A percentile compares a stretch with the other conserved stretches of the same genome.
These are phyloP conservation scores for Pinna nobilis DNA, from an alignment of 1,140 invertebrate genomes.

Conservation along the genomic window DNA sequence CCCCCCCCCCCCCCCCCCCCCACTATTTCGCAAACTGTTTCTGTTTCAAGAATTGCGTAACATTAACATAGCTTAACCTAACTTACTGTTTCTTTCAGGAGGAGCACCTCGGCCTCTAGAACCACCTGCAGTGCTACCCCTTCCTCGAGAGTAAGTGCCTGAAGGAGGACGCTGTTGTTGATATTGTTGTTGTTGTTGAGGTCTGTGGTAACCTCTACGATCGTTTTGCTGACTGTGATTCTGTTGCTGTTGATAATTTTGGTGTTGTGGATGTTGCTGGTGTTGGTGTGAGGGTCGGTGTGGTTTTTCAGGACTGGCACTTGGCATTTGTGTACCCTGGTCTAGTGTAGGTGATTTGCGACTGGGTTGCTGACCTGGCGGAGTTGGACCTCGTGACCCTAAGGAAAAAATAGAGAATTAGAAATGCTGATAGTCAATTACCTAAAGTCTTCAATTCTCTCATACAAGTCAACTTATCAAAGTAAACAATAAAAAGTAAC, in stretches of 20 bases:
- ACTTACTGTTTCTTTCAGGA: conserved; percentile 1
- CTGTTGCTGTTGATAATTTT: conserved; percentile 28
- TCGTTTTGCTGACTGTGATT: conserved; percentile 25
- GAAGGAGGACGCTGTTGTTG: conserved; percentile 16
- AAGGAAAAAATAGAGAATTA: conserved; percentile 25
- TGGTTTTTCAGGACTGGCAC: conserved; percentile 42
- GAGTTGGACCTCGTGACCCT: conserved; percentile 82
- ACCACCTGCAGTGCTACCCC: conserved; percentile 26
- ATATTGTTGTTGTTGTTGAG: conserved; percentile 1
- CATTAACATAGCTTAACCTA: no score
- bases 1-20: no score
- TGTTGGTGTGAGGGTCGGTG: conserved; percentile 37
- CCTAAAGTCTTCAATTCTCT: no score
- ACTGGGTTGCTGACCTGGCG: conserved; percentile 50
- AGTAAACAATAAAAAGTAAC: no score
- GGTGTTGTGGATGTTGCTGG: conserved; percentile 58
- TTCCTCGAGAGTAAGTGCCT: conserved; percentile 34
- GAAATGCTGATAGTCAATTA: no score
- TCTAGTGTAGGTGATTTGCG: conserved; percentile 83
- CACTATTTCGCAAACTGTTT: no score
- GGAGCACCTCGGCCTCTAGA: conserved; percentile 11
- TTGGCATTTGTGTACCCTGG: conserved; percentile 82
- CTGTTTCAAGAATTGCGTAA: no score
- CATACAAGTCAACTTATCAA: no score
- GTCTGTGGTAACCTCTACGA: not conserved